Base-by-base conservation (phyloP, 1,140 invertebrate species). In the Ceratitis capitata region DNA sequence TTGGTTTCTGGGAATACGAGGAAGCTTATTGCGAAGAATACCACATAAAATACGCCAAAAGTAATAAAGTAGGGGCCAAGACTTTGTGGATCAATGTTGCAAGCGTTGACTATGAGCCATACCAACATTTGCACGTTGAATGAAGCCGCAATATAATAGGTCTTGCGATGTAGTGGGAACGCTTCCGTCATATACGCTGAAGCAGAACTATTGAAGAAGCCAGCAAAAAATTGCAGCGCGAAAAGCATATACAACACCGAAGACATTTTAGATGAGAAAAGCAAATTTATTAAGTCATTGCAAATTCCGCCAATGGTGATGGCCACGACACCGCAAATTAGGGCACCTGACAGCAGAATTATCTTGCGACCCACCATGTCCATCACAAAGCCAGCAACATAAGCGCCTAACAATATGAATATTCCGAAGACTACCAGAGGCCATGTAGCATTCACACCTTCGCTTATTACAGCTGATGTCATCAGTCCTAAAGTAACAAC, bases 1-100 rank as follows among this genome's bases (percentile, higher is more conserved):
- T 89, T 91, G 0, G 90, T 91, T 85, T 91, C 90, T 3, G 90
- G 90, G 85, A 91, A 82, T 19, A 85, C 88, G 86, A 88, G 87
- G 14, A 89, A 84, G 32, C 88, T 87, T 10, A 87, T 56, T 0
- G 88, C 49, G 26, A 88, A 89, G 10, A 87, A 88, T 1, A 87
- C 84, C 56, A 91, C 4, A 39, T 87, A 84, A 0, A 91, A 53
- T 0, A 78, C 45, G 2, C 88, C 90, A 2, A 91, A 69, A 16
- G 84, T 82, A 29, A 85, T 86, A 56, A 90, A 91, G 16, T 87
- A 91, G 56, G 45, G 32, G 12, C 45, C 82, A 0, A 82, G 26
- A 10, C 35, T 53, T 39, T 26, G 9, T 16, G 7, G 39, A 1
- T 61, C 29, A 69, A 23, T 23, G n/a, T 3, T 45, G 82, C 87